phyloP scores from a whole-genome alignment of 2,888 invertebrate species.

The Lypha dubia region DNA sequence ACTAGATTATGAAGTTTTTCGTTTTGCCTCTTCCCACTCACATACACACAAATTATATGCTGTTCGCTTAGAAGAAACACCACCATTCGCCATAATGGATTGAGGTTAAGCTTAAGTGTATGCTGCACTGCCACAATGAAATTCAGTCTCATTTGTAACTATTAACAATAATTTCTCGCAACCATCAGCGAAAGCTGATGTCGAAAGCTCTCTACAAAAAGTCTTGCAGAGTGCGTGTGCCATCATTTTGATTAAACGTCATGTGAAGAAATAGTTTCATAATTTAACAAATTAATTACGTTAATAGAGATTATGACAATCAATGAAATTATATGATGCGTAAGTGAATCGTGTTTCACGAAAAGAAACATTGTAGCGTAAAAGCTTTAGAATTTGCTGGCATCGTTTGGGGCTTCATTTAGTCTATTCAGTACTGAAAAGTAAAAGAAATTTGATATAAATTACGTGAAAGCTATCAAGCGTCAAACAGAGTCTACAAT shows the following conservation, averaged over 20 bases:
- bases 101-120: neutral
- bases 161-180: neutral
- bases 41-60: too few relatives aligned
- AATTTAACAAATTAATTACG: neutral
- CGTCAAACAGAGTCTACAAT: neutral
- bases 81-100: neutral
- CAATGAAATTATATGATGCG: neutral
- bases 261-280: neutral
- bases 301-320: conserved; percentile 1
- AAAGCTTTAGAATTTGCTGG: neutral
- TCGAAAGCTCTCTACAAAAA: neutral
- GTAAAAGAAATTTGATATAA: neutral
- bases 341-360: conserved; percentile 9
- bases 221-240: neutral
- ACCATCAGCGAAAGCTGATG: neutral
- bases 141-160: neutral
- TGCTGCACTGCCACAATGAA: neutral
- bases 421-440: neutral
- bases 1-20: neutral
- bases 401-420: neutral
- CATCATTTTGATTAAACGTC: conserved; percentile 14
- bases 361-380: neutral
- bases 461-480: conserved; percentile 3
- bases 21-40: too few relatives aligned
- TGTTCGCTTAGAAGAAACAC: too few relatives aligned